Percentiles rank a stretch among this genome's conserved stretches.
Evolutionary conservation across 2,888 invertebrate genomes (phyloP).

Genomic region (Lasioglossum zephyrum): DNA sequence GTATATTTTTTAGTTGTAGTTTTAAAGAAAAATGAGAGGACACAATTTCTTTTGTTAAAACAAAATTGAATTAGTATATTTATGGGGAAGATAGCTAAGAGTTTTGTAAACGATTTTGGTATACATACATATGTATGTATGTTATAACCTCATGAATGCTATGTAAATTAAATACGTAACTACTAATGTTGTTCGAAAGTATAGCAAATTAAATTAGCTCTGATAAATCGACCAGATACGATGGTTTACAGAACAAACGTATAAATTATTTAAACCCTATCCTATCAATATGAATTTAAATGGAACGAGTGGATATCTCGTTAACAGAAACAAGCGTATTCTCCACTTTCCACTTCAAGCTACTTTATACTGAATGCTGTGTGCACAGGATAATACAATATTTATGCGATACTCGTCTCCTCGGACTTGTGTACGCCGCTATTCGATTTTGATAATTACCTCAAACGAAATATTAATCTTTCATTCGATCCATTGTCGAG

Average conservation of each 20-base stretch:
- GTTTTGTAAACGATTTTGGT: background rate
- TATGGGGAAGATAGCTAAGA: background rate
- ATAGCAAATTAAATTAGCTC: background rate
- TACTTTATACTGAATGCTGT: background rate
- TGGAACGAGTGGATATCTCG: slow-evolving; percentile 10
- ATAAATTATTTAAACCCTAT: slow-evolving; percentile 11
- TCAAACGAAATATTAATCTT: background rate
- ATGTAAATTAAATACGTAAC: background rate
- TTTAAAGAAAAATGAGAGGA: too few relatives aligned
- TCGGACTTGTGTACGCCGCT: background rate
- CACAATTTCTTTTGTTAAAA: too few relatives aligned
- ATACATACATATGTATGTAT: too few relatives aligned
- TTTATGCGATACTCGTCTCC: slow-evolving; percentile 12
- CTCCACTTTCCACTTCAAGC: slow-evolving; percentile 4
- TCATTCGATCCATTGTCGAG: background rate
- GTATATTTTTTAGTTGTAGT: too few relatives aligned
- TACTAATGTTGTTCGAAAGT: background rate
- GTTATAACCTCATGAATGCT: background rate
- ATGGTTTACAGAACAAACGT: background rate
- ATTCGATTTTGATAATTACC: slow-evolving; percentile 2
- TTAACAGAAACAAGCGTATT: slow-evolving; percentile 6
- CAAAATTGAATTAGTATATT: too few relatives aligned
- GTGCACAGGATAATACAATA: slow-evolving; percentile 12
- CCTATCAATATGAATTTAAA: background rate
- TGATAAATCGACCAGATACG: background rate